Evolutionary conservation across 2,797 vertebrate genomes (phyloP), one percentile per base, ranked within the genome.

Genomic region (Hipposideros larvatus): DNA sequence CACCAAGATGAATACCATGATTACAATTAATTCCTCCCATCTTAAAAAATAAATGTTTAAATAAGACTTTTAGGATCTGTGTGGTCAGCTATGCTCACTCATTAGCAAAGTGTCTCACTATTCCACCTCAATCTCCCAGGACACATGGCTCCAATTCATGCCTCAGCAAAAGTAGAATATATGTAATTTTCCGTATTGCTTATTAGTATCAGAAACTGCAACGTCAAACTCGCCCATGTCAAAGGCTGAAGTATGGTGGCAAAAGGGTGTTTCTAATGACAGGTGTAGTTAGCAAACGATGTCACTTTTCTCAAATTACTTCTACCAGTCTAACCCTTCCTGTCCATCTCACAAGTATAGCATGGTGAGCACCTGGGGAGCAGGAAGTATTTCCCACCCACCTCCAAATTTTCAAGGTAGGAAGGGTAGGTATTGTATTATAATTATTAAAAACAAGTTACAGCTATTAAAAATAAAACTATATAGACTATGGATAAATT

Each of bases 391-490:
- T 94, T 92, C 24, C 16, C 13, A 71, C 0, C 5, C 5, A 88
- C 11, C 19, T 95, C 46, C 34, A 77, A 41, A 95, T 59, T 78
- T 85, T 68, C 41, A 85, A 87, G 59, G 46, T 75, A 3, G 48
- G 57, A 85, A 90, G 11, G 2, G 1, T 48, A 21, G 26, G 13
- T 59, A 90, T 85, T 7, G 41, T 66, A 93, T 43, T 43, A 9
- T 43, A 43, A 66, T 73, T 61, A 79, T 55, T 66, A 16, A 48
- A 93, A 93, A 55, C 19, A 51, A 55, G 15, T 84, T 71, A 90
- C 77, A 93, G 51, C 51, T 90, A 73, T 51, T 84, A 16, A 94
- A 79, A 59, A 46, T 68, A 92, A 80, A 96, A 79, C 18, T 68
- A 46, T n/a, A 46, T 22, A 61, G 21, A 28, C 14, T 95, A 2